Evolutionary conservation across 1,140 invertebrate genomes (phyloP).

Genomic region (Diuraphis noxia): DNA sequence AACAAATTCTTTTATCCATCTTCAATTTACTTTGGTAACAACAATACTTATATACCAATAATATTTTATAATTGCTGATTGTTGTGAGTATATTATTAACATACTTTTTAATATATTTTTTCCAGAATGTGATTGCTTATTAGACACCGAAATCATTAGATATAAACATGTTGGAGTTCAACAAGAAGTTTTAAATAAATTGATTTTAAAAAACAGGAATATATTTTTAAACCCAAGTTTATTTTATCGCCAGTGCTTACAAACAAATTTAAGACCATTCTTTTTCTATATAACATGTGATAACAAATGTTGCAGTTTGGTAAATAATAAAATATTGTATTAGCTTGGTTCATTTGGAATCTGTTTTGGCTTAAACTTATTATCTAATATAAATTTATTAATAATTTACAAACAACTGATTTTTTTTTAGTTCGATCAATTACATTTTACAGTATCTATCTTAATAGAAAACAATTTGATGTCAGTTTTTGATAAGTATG

Average conservation of each 20-base stretch:
- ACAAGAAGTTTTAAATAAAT: slow-evolving; percentile 67
- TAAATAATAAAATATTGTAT: not conserved
- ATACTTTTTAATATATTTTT: not conserved
- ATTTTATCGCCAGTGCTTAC: slow-evolving; percentile 66
- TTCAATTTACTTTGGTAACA: slow-evolving; percentile 52
- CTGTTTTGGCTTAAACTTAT: not conserved
- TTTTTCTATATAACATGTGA: slow-evolving; percentile 59
- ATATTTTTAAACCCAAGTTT: slow-evolving; percentile 70
- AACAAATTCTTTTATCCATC: slow-evolving; percentile 27
- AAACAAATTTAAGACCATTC: slow-evolving; percentile 69
- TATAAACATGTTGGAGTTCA: slow-evolving; percentile 70
- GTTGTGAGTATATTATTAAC: not conserved
- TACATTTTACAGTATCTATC: slow-evolving; percentile 74
- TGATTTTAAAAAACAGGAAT: slow-evolving; percentile 68
- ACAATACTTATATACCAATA: too few relatives aligned
- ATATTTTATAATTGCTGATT: too few relatives aligned
- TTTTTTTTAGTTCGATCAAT: slow-evolving; percentile 61
- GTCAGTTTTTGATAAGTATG: slow-evolving; percentile 72
- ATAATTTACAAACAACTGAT: not conserved
- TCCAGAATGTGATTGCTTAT: slow-evolving; percentile 64
- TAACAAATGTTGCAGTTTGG: slow-evolving; percentile 5
- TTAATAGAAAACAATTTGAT: slow-evolving; percentile 76
- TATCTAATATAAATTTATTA: not conserved
- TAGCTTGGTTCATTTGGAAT: not conserved
- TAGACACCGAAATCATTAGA: slow-evolving; percentile 61